These are phyloP conservation scores for Petaurus breviceps DNA, from an alignment of 2,113 vertebrate genomes.

Conservation along the genomic window DNA sequence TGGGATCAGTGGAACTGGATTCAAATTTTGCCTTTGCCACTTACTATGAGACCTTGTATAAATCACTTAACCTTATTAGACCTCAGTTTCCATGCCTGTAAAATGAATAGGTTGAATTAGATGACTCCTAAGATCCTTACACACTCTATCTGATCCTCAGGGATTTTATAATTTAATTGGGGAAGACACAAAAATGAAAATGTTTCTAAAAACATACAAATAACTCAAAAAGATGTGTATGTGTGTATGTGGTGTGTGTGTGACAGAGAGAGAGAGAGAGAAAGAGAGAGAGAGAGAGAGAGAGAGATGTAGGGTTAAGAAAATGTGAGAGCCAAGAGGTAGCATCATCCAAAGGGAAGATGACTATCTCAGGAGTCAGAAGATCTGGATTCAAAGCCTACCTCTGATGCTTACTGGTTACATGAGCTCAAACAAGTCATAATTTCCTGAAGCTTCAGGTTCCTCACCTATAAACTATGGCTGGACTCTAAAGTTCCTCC, in stretches of 20 bases:
- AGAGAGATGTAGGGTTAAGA: too few relatives aligned
- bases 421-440: neutral
- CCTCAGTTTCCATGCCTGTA: constrained; percentile 41
- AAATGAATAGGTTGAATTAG: neutral
- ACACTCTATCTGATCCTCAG: neutral
- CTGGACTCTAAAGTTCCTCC: neutral
- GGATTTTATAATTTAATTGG: neutral
- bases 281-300: too few relatives aligned
- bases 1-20: neutral
- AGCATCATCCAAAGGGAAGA: neutral
- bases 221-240: neutral
- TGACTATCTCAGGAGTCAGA: neutral
- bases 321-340: neutral
- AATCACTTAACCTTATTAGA: neutral
- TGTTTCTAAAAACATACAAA: neutral
- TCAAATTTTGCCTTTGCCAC: neutral
- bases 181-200: neutral
- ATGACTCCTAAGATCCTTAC: neutral
- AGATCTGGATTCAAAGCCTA: neutral
- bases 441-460: neutral
- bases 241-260: neutral
- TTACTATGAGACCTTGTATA: neutral
- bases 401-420: neutral
- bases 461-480: neutral
- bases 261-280: too few relatives aligned